Conservation (phyloP, 2,888 invertebrate genomes). For the Brachyptera risi region DNA sequence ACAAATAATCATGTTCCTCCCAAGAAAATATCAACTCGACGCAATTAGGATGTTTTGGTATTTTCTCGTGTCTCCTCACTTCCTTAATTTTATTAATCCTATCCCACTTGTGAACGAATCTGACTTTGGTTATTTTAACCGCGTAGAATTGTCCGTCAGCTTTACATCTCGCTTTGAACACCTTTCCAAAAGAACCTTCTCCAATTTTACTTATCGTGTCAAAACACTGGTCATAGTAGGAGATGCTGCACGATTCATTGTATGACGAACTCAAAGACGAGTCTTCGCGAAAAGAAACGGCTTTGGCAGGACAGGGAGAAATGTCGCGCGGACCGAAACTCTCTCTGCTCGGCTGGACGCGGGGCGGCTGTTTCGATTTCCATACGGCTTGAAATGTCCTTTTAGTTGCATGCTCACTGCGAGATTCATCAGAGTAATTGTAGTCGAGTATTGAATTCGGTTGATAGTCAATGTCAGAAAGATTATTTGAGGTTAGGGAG, state of each 20-base stretch:
- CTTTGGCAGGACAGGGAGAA: background rate
- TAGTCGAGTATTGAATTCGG: conserved; percentile 7
- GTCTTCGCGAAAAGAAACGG: background rate
- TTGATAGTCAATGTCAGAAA: conserved; percentile 11
- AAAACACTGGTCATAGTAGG: conserved; percentile 66
- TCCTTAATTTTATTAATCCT: conserved; percentile 57
- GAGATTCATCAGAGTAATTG: background rate
- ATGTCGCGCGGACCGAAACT: background rate
- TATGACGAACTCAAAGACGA: background rate
- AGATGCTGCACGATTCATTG: background rate
- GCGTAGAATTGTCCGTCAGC: conserved; percentile 66
- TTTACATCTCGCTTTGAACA: conserved; percentile 60
- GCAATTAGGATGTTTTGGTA: conserved; percentile 63
- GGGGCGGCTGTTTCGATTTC: background rate
- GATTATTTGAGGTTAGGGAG: background rate
- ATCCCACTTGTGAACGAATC: conserved; percentile 56
- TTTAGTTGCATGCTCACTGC: background rate
- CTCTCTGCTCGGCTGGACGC: background rate
- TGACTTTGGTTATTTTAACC: conserved; percentile 61
- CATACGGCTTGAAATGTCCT: background rate
- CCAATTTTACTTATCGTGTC: conserved; percentile 59
- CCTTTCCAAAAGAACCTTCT: conserved; percentile 72
- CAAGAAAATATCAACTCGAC: conserved; percentile 49
- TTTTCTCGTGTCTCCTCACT: conserved; percentile 62
- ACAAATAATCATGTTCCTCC: conserved; percentile 49